Conservation (phyloP, 2,113 vertebrate species). For the Otocyon megalotis region DNA sequence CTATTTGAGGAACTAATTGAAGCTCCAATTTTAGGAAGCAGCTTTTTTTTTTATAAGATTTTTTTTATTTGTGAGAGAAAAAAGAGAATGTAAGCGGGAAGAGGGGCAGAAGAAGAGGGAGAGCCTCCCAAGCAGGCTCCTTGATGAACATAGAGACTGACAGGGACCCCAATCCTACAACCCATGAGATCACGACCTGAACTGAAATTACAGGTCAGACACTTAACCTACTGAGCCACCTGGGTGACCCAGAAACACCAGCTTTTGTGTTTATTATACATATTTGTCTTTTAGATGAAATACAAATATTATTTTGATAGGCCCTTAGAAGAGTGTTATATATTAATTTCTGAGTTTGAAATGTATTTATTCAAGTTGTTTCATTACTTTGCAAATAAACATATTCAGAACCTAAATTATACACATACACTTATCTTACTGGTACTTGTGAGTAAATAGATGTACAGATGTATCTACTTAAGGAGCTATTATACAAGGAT, state of each 20-base stretch:
- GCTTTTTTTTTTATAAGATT: neutral
- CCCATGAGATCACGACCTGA: neutral
- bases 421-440: neutral
- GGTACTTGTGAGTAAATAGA: neutral
- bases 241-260: neutral
- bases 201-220: neutral
- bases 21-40: neutral
- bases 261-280: neutral
- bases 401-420: neutral
- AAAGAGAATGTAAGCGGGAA: neutral
- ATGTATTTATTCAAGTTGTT: neutral
- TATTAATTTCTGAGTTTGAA: conserved; percentile 11
- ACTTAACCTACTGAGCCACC: neutral
- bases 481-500: neutral
- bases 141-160: neutral
- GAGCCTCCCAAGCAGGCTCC: neutral
- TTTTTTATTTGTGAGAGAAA: neutral
- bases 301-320: conserved; percentile 48
- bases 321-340: neutral
- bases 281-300: conserved; percentile 2
- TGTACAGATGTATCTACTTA: neutral
- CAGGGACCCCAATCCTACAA: neutral
- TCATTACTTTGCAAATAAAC: conserved; percentile 47
- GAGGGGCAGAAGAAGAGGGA: neutral
- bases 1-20: neutral